Evolutionary conservation across 2,113 vertebrate species (phyloP).

Genomic region (human): DNA sequence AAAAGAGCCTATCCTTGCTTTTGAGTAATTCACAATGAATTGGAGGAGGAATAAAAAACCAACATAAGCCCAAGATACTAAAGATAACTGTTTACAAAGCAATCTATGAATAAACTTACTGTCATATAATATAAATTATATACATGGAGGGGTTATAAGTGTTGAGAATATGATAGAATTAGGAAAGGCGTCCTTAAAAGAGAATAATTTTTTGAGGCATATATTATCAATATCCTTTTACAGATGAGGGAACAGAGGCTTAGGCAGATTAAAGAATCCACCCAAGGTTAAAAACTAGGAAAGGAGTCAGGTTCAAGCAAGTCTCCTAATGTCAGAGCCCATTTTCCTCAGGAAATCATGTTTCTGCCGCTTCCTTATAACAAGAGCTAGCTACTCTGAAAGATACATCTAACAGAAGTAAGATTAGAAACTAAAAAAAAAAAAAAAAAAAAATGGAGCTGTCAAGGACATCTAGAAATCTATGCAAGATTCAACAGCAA

Average conservation of each 20-base stretch:
- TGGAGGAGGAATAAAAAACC: not conserved
- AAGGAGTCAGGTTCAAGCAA: not conserved
- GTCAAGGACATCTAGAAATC: not conserved
- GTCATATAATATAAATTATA: not conserved
- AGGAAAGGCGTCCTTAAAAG: not conserved
- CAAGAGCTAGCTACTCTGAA: not conserved
- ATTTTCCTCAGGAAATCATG: not conserved
- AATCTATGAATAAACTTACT: not conserved
- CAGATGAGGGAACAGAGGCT: not conserved
- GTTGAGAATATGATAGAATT: not conserved
- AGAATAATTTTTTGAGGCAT: not conserved
- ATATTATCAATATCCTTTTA: not conserved
- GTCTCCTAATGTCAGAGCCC: not conserved
- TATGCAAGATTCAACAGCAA: not conserved
- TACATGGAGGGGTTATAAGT: not conserved
- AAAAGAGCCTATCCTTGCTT: not conserved
- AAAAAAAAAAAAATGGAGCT: not conserved
- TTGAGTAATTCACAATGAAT: conserved; percentile 28
- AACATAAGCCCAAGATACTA: not conserved
- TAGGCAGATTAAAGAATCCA: not conserved
- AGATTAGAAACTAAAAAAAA: not conserved
- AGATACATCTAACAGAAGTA: not conserved
- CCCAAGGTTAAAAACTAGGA: not conserved
- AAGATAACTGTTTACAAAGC: not conserved
- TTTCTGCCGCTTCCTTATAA: not conserved